Base-by-base conservation (phyloP, 2,888 invertebrate genomes). In the Sympetrum striolatum region DNA sequence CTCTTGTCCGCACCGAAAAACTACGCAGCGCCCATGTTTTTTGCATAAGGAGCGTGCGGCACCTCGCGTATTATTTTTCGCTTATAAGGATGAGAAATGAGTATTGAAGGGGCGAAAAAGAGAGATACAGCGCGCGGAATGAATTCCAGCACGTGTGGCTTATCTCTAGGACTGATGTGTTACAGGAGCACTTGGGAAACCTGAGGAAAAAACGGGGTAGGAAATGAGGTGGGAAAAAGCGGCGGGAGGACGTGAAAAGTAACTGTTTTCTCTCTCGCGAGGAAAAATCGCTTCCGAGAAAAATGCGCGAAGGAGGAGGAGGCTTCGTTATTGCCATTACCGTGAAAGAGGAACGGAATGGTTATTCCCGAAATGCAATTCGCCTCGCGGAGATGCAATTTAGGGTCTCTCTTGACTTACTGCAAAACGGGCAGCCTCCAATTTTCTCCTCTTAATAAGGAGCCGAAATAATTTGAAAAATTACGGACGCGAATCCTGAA, bases 101-200 rank as follows among this genome's bases (percentile, higher is more conserved):
- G 73, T 31, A 25, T 31, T 25, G 86, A 64, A 37, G 86, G 12
- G 35, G 82, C 35, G 82, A 35, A 15, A 82, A 8, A 18, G 82
- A 22, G 14, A 35, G 44, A 31, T 53, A 60, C 22, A 82, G 18
- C 8, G 60, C 37, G 18, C n/a, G 60, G 60, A 86, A 86, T 86
- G 86, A 86, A 86, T 64, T 86, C 86, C 37, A 14, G 86, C 35
- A 60, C 60, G 86, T n/a, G 37, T 37, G 60, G 86, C 39, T 86
- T 86, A 86, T 86, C 86, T 86, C 60, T 10, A 60, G 37, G 60
- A 86, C 58, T 60, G 86, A 86, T 60, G 58, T 86, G 86, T 64
- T 58, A 86, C n/a, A 58, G 25, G 58, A 58, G 58, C 31, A 18
- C 60, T 5, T 22, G 14, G 82, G 60, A 64, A 37, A 82, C 8